Percentiles rank a stretch among this genome's conserved stretches.
These are phyloP conservation scores for Nebria ingens DNA, from an alignment of 1,140 invertebrate genomes.

Conservation along the genomic window DNA sequence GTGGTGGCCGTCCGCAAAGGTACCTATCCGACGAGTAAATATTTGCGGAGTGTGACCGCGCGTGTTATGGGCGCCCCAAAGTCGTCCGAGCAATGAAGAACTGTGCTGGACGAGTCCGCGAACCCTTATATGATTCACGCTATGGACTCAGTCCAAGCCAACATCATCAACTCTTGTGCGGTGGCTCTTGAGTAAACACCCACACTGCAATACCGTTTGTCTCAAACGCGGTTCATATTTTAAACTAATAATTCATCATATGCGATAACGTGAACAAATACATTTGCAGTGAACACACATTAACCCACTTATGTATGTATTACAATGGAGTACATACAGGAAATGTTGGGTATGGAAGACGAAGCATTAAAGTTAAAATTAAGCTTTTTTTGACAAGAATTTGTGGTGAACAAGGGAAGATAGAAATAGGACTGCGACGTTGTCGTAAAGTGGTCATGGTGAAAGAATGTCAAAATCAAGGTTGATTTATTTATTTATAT, in stretches of 20 bases:
- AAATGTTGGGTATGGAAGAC: no score
- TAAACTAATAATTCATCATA: neutral
- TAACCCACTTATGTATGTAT: no score
- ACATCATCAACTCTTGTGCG: neutral
- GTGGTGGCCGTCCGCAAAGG: neutral
- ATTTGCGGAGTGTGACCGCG: conserved; percentile 5
- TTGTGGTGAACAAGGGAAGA: no score
- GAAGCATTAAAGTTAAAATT: no score
- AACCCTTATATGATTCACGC: neutral
- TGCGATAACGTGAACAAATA: neutral
- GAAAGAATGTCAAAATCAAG: no score
- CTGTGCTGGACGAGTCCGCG: no score
- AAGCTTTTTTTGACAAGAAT: no score
- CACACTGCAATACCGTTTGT: neutral
- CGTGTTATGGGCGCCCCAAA: neutral
- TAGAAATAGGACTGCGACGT: no score
- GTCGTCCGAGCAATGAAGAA: no score
- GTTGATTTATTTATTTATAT: no score
- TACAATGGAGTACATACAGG: no score
- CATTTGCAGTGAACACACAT: neutral
- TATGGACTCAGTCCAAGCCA: neutral
- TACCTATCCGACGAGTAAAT: neutral
- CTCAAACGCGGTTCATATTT: neutral
- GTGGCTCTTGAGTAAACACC: neutral
- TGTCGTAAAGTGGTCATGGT: no score